A percentile compares a stretch with the other conserved stretches of the same genome.
phyloP scores from a whole-genome alignment of 2,888 invertebrate genomes.

The Calameuta idolon region DNA sequence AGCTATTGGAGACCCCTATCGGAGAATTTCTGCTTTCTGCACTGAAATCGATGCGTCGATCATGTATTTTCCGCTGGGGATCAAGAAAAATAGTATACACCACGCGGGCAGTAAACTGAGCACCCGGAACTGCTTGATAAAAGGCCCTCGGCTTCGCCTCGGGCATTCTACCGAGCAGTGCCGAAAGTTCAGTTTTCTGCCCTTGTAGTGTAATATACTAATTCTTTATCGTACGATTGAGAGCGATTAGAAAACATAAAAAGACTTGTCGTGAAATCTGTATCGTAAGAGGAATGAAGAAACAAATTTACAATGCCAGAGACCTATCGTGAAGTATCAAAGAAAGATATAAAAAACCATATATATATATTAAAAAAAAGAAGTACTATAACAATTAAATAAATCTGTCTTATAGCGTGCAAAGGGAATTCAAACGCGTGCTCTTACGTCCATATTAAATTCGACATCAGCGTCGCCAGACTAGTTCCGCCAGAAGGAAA shows the following conservation, averaged over 20 bases:
- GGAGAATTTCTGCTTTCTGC: no score
- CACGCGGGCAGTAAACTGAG: no score
- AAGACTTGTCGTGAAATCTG: background rate
- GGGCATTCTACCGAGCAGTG: no score
- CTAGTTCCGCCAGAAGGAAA: background rate
- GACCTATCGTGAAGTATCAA: background rate
- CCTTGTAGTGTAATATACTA: no score
- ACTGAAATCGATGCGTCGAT: no score
- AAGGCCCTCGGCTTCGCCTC: no score
- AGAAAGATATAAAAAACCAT: background rate
- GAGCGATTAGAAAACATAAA: background rate
- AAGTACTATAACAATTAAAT: background rate
- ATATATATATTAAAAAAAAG: background rate
- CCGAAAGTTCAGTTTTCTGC: no score
- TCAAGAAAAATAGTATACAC: no score
- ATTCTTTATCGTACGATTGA: background rate
- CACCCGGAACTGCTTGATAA: no score
- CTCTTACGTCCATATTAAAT: background rate
- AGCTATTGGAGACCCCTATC: no score
- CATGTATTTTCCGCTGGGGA: no score
- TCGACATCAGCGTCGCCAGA: background rate
- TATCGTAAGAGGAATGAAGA: background rate
- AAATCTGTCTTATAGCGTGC: background rate
- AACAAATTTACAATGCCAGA: background rate
- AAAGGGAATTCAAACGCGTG: background rate